Percentiles rank a stretch among this genome's conserved stretches.
Evolutionary conservation across 2,113 vertebrate species (phyloP).

Genomic region (Gallinago paraguaiae): DNA sequence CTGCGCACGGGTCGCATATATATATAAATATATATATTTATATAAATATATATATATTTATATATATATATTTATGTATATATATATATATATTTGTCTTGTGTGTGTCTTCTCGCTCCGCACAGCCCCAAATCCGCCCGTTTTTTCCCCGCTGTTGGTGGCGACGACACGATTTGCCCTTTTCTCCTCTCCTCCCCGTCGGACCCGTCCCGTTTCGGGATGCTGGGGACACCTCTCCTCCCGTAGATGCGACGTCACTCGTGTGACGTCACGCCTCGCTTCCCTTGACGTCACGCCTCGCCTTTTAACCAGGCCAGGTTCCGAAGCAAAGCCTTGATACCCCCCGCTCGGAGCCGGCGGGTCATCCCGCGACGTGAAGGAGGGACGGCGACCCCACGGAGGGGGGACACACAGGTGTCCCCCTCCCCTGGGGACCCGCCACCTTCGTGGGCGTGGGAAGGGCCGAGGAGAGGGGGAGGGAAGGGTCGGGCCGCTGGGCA

Average conservation of each 20-base stretch:
- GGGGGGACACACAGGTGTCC: neutral
- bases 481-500: neutral
- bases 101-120: neutral
- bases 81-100: too few species aligned
- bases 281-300: neutral
- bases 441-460: constrained; percentile 28
- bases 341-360: neutral
- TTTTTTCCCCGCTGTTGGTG: neutral
- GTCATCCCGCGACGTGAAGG: neutral
- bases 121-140: neutral
- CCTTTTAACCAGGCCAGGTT: neutral
- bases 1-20: accelerated
- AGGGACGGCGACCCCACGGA: neutral
- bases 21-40: too few species aligned
- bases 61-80: too few species aligned
- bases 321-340: neutral
- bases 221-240: accelerated
- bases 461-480: neutral
- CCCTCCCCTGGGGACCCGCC: neutral
- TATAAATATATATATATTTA: too few species aligned
- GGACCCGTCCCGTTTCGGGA: accelerated
- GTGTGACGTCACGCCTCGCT: neutral
- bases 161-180: accelerated
- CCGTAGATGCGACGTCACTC: neutral
- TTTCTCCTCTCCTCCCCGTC: neutral